Percentiles rank a stretch among this genome's conserved stretches.
Conservation (phyloP, 2,888 invertebrate genomes). For the Stenodera caucasica region DNA sequence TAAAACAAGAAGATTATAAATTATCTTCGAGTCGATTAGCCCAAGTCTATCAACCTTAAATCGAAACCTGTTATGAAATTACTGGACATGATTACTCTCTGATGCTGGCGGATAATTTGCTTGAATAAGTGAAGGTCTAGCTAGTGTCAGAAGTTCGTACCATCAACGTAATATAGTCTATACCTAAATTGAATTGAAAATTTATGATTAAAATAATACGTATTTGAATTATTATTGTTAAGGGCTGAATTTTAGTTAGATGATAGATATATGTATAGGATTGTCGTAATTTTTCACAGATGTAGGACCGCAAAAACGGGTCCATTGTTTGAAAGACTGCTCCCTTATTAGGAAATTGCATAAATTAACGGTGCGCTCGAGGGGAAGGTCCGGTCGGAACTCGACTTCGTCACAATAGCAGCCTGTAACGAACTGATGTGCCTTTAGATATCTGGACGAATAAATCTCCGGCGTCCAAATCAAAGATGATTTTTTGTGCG, state of each 20-base stretch:
- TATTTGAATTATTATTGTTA: neutral
- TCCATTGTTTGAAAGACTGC: conserved; percentile 44
- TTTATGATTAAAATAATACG: neutral
- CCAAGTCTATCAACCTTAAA: conserved; percentile 55
- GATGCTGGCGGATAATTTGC: conserved; percentile 53
- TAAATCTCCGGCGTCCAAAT: conserved; percentile 51
- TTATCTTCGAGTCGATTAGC: conserved; percentile 55
- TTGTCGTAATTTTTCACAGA: conserved; percentile 4
- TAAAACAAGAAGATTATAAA: conserved; percentile 55
- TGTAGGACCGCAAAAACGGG: conserved; percentile 37
- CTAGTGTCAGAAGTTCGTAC: conserved; percentile 12
- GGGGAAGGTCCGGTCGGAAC: conserved; percentile 26
- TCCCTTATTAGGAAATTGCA: conserved; percentile 52
- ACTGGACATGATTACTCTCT: conserved; percentile 53
- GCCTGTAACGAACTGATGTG: conserved; percentile 48
- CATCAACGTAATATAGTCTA: neutral
- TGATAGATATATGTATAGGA: neutral
- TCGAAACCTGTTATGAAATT: conserved; percentile 57
- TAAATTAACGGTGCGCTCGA: conserved; percentile 48
- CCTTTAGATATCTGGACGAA: conserved; percentile 48
- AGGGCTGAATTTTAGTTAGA: neutral
- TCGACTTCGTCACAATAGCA: conserved; percentile 45
- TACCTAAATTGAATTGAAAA: conserved; percentile 3
- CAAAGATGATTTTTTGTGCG: conserved; percentile 52
- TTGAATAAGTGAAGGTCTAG: conserved; percentile 43